phyloP scores from a whole-genome alignment of 2,797 vertebrate genomes.

The Malacoraja senta region DNA sequence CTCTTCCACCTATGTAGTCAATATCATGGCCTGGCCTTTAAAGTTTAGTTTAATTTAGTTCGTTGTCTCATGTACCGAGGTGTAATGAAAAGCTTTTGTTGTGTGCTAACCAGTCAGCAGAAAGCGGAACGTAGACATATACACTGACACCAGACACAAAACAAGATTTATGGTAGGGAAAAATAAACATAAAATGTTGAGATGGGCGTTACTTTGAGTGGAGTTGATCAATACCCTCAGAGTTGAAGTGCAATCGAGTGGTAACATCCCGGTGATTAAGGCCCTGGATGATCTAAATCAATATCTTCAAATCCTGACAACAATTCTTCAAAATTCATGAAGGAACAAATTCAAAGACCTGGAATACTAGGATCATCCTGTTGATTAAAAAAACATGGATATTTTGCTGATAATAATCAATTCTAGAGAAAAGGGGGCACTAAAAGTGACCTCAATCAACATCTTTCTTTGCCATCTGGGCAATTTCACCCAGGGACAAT shows the following conservation, averaged over 20 bases:
- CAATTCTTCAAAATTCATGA: background rate
- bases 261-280: too few species aligned
- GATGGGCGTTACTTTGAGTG: too few species aligned
- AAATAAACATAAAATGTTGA: too few species aligned
- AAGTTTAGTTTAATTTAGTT: too few species aligned
- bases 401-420: background rate
- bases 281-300: background rate
- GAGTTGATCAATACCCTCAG: too few species aligned
- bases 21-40: background rate
- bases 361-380: background rate
- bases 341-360: background rate
- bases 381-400: background rate
- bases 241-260: too few species aligned
- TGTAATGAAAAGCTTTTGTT: too few species aligned
- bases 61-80: background rate
- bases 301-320: background rate
- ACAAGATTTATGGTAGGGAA: too few species aligned
- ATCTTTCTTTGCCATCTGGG: background rate
- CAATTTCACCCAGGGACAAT: background rate
- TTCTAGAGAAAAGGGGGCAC: too few species aligned
- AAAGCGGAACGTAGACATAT: too few species aligned
- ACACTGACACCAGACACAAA: too few species aligned
- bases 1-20: background rate
- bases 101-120: too few species aligned
- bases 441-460: background rate